Conservation (phyloP, 2,888 invertebrate genomes). For the Hipparchia semele region DNA sequence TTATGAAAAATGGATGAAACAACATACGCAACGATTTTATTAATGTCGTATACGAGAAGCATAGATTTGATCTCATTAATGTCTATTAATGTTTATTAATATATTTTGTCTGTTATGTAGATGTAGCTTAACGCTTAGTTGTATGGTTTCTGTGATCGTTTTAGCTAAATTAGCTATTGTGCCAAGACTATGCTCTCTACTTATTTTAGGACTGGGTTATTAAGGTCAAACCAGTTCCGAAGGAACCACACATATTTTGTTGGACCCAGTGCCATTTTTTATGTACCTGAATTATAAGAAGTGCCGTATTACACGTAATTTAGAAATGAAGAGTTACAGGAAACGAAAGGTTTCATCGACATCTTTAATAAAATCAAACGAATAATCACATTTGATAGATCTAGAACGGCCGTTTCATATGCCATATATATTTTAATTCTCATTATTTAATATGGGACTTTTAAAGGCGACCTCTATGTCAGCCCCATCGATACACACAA, state of each 20-base stretch:
- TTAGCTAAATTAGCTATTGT: constrained; percentile 29
- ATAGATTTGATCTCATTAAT: constrained; percentile 29
- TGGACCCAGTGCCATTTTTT: constrained; percentile 11
- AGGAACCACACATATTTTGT: background rate
- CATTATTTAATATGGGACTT: too few species aligned
- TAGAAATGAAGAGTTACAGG: background rate
- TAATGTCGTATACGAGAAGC: background rate
- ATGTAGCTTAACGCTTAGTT: constrained; percentile 25
- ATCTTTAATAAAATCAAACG: too few species aligned
- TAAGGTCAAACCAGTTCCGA: background rate
- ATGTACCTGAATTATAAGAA: constrained; percentile 18
- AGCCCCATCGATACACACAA: too few species aligned
- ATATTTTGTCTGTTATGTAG: constrained; percentile 19
- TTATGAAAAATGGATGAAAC: background rate
- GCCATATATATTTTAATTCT: too few species aligned
- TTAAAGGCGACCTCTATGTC: too few species aligned
- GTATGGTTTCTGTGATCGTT: constrained; percentile 30
- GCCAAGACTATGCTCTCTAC: constrained; percentile 36
- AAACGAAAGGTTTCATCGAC: too few species aligned
- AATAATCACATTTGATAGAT: too few species aligned
- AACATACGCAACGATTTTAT: background rate
- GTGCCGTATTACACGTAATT: background rate
- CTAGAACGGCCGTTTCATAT: too few species aligned
- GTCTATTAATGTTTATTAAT: background rate
- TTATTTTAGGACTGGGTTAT: constrained; percentile 23